Conservation (phyloP, 2,113 vertebrate genomes). For the Typhlomys cinereus region DNA sequence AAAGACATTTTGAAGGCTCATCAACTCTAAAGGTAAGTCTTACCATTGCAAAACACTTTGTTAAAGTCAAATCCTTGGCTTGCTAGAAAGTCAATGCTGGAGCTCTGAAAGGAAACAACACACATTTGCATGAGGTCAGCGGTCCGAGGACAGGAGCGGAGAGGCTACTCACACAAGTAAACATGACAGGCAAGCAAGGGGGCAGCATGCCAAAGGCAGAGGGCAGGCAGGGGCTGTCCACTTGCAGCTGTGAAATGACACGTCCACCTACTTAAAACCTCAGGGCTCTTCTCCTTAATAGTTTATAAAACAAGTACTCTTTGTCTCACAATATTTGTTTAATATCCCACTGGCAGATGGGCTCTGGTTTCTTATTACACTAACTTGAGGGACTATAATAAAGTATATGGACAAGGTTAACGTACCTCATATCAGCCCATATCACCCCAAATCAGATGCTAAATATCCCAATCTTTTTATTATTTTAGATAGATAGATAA, state of each 20-base stretch:
- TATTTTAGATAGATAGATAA: no score
- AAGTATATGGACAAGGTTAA: neutral
- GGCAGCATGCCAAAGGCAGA: neutral
- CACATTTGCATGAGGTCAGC: neutral
- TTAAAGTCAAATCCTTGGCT: conserved; percentile 99
- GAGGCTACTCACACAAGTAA: neutral
- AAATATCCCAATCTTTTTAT: neutral
- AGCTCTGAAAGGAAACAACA: conserved; percentile 90
- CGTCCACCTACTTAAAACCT: neutral
- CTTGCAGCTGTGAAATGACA: neutral
- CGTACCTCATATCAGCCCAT: neutral
- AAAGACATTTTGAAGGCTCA: neutral
- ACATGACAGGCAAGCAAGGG: neutral
- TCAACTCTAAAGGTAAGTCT: conserved; percentile 72
- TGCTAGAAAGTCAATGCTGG: conserved; percentile 99
- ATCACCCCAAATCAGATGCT: neutral
- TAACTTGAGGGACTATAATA: neutral
- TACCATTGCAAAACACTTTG: conserved; percentile 97
- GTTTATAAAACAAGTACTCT: neutral
- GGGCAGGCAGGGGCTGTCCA: neutral
- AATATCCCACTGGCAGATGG: neutral
- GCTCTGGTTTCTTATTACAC: neutral
- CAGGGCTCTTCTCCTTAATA: neutral
- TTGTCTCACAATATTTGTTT: neutral
- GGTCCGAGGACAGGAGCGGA: neutral